These are phyloP conservation scores for Siphonodentalium dalli DNA, from an alignment of 2,888 invertebrate genomes.

Conservation along the genomic window DNA sequence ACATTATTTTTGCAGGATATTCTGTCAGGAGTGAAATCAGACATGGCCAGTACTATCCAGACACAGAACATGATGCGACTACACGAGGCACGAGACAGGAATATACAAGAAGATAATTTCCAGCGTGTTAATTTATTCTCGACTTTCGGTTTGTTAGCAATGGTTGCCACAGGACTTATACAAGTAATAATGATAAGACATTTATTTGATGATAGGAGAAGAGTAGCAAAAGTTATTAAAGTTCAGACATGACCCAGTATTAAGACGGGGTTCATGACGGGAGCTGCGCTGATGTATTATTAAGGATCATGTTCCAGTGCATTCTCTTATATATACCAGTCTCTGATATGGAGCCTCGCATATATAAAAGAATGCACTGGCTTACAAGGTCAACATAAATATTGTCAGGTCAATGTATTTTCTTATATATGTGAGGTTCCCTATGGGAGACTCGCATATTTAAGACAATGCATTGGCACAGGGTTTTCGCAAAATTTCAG, in stretches of 20 bases:
- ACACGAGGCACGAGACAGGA: slow-evolving; percentile 81
- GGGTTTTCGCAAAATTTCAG: too few species aligned
- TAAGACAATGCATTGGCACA: too few species aligned
- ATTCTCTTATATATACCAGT: too few species aligned
- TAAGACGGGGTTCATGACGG: too few species aligned
- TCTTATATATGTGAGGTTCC: too few species aligned
- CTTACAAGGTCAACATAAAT: too few species aligned
- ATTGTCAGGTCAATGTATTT: too few species aligned
- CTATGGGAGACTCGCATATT: too few species aligned
- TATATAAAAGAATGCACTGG: too few species aligned
- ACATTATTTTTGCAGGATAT: slow-evolving; percentile 71
- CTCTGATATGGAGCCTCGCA: too few species aligned
- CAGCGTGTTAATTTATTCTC: slow-evolving; percentile 80
- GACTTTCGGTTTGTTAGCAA: slow-evolving; percentile 74
- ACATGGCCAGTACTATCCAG: slow-evolving; percentile 59
- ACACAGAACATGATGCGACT: slow-evolving; percentile 71
- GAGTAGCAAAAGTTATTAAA: slow-evolving; percentile 29
- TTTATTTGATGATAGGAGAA: slow-evolving; percentile 74
- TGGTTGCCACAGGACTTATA: slow-evolving; percentile 77
- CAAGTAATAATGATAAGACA: slow-evolving; percentile 78
- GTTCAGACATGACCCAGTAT: slow-evolving; percentile 28
- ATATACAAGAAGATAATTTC: slow-evolving; percentile 81
- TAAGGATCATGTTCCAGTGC: too few species aligned
- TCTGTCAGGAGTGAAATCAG: slow-evolving; percentile 71
- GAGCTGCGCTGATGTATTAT: too few species aligned